Evolutionary conservation across 2,113 vertebrate genomes (phyloP).

Genomic region (Sardina pilchardus): DNA sequence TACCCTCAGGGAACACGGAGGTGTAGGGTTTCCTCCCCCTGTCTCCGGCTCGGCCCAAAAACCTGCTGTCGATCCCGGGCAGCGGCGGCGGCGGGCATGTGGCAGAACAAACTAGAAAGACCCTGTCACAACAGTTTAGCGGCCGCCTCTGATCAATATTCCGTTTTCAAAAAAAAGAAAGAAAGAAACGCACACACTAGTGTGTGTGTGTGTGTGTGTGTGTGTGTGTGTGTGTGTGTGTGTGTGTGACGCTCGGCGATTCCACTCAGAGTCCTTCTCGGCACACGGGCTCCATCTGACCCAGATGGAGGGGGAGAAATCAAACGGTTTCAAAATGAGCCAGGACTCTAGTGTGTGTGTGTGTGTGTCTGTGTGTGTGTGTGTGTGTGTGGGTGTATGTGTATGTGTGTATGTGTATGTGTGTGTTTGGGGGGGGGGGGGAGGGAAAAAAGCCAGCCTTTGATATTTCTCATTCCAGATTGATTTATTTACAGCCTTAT

Average conservation of each 20-base stretch:
- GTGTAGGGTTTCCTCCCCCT: neutral
- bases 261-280: neutral
- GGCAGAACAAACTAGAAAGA: slow-evolving; percentile 41
- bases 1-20: neutral
- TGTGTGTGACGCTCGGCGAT: neutral
- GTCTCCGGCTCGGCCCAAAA: neutral
- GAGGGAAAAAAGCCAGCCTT: slow-evolving; percentile 15
- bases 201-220: too few species aligned
- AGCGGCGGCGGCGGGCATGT: neutral
- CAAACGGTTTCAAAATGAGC: slow-evolving; percentile 44
- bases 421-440: neutral
- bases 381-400: neutral
- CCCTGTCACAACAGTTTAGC: slow-evolving; percentile 42
- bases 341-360: neutral
- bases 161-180: slow-evolving; percentile 34
- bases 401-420: too few species aligned
- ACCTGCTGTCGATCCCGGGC: neutral
- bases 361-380: neutral
- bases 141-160: slow-evolving; percentile 46
- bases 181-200: neutral
- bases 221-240: too few species aligned
- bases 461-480: slow-evolving; percentile 14
- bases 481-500: slow-evolving; percentile 28
- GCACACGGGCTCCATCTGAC: slow-evolving; percentile 31
- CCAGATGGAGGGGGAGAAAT: slow-evolving; percentile 35